Conservation (phyloP, 2,113 vertebrate species). For the Nibea coibor region DNA sequence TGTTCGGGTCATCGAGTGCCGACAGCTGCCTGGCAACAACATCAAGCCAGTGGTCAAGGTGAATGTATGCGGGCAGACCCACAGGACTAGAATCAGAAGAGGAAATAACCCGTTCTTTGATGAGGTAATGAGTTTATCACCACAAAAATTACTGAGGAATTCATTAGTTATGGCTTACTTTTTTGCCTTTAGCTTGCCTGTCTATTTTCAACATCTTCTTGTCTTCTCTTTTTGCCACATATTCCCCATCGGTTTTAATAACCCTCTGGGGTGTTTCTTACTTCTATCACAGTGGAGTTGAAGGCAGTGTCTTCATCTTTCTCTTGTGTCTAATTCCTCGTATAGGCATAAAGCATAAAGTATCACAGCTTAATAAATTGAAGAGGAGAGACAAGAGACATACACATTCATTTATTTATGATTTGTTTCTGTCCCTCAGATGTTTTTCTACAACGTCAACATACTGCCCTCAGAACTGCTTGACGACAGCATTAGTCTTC, state of each 20-base stretch:
- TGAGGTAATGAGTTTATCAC: constrained; percentile 83
- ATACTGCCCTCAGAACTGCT: constrained; percentile 92
- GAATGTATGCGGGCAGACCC: constrained; percentile 90
- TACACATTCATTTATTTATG: too few species aligned
- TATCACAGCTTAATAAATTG: constrained; percentile 17
- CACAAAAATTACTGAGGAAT: background rate
- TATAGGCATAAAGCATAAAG: background rate
- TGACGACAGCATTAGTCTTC: constrained; percentile 90
- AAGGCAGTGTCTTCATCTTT: constrained; percentile 10
- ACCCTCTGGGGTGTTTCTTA: constrained; percentile 36
- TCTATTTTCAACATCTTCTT: constrained; percentile 3
- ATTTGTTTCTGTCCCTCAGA: constrained; percentile 77
- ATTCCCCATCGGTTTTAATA: constrained; percentile 17
- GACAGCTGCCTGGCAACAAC: constrained; percentile 94
- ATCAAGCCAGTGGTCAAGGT: constrained; percentile 95
- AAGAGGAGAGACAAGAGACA: too few species aligned
- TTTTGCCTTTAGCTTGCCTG: constrained; percentile 16
- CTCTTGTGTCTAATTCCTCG: constrained; percentile 19
- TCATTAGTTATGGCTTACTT: background rate
- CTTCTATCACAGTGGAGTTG: constrained; percentile 29
- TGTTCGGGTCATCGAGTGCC: constrained; percentile 90
- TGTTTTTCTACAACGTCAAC: constrained; percentile 97
- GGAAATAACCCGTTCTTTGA: constrained; percentile 97
- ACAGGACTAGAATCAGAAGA: constrained; percentile 93
- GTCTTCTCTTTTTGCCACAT: constrained; percentile 21